phyloP scores from a whole-genome alignment of 1,140 invertebrate genomes.

The Bombus pascuorum region DNA sequence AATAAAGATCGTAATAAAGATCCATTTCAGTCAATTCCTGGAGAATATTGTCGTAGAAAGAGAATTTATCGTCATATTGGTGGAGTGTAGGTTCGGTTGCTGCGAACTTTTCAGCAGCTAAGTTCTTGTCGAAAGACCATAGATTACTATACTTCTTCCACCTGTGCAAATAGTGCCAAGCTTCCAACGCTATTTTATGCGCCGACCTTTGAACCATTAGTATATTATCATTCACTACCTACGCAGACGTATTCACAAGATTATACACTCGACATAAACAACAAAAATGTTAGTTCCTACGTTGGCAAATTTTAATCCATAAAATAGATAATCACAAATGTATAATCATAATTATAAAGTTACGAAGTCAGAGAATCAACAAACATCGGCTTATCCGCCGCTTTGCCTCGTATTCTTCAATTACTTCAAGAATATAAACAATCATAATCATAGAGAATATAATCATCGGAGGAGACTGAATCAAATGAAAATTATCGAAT shows the following conservation, averaged over 20 bases:
- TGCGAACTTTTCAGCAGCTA: slow-evolving; percentile 89
- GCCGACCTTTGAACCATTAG: slow-evolving; percentile 86
- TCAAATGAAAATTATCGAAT: too few relatives aligned
- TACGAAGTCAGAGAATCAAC: too few relatives aligned
- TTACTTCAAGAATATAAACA: too few relatives aligned
- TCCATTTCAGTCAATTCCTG: slow-evolving; percentile 86
- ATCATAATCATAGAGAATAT: too few relatives aligned
- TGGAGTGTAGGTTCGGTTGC: slow-evolving; percentile 87
- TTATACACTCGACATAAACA: not conserved
- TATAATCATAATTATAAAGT: too few relatives aligned
- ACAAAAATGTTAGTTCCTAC: not conserved
- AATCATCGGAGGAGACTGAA: too few relatives aligned
- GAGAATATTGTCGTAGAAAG: slow-evolving; percentile 91
- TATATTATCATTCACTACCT: slow-evolving; percentile 87
- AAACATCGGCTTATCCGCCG: too few relatives aligned
- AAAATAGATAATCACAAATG: too few relatives aligned
- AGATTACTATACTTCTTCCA: slow-evolving; percentile 91
- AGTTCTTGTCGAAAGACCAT: slow-evolving; percentile 91
- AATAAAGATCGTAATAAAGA: slow-evolving; percentile 85
- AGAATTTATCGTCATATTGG: slow-evolving; percentile 92
- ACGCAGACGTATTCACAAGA: slow-evolving; percentile 18
- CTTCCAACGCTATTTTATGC: slow-evolving; percentile 84
- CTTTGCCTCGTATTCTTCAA: too few relatives aligned
- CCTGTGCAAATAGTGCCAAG: slow-evolving; percentile 86
- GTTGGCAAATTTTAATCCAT: too few relatives aligned